Evolutionary conservation across 2,113 vertebrate genomes (phyloP).

Genomic region (Dascyllus trimaculatus): DNA sequence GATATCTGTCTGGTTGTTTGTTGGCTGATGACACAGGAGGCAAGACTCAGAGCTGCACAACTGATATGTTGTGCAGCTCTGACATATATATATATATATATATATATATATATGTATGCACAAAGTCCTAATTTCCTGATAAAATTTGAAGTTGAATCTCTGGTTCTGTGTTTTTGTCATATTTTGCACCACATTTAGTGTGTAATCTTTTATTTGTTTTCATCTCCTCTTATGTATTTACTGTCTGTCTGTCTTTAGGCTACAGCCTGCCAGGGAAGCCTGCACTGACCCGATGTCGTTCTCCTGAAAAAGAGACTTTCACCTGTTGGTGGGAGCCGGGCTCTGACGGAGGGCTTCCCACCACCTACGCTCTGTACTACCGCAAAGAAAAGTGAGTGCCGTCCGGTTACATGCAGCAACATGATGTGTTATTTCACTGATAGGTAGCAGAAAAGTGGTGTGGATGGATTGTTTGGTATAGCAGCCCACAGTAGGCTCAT

Average conservation of each 20-base stretch:
- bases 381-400: slow-evolving; percentile 88
- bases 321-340: slow-evolving; percentile 95
- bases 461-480: too few species aligned
- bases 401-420: neutral
- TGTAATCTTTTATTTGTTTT: neutral
- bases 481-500: too few species aligned
- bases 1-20: neutral
- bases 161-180: neutral
- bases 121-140: neutral
- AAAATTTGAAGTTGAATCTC: too few species aligned
- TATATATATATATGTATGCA: too few species aligned
- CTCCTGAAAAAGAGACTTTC: slow-evolving; percentile 95
- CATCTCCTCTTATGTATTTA: neutral
- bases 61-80: too few species aligned
- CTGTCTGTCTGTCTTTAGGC: slow-evolving; percentile 75
- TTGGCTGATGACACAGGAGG: too few species aligned
- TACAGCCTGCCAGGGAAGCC: slow-evolving; percentile 89
- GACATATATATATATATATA: too few species aligned
- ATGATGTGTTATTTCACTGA: neutral
- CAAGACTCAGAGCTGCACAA: too few species aligned
- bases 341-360: slow-evolving; percentile 87
- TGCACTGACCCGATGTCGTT: slow-evolving; percentile 86
- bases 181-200: neutral
- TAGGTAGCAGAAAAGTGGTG: neutral
- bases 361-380: slow-evolving; percentile 90